Conservation (phyloP, 2,888 invertebrate species). For the Maniola hyperantus region DNA sequence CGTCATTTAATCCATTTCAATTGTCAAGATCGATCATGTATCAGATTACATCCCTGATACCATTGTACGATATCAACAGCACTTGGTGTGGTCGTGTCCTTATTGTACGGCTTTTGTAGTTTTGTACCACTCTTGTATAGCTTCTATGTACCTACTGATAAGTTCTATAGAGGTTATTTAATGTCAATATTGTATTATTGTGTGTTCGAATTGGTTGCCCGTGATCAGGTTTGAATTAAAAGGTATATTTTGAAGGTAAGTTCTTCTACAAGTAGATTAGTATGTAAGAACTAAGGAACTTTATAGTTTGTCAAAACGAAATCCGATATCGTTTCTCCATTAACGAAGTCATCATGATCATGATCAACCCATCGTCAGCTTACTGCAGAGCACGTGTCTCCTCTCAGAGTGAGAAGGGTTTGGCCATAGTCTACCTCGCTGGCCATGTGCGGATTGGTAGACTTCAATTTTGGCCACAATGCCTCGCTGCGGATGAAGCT, state of each 20-base stretch:
- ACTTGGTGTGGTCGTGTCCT: constrained; percentile 9
- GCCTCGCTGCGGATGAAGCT: no score
- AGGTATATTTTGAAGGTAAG: no score
- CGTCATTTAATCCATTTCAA: constrained; percentile 42
- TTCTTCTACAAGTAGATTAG: not conserved
- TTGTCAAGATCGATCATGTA: constrained; percentile 47
- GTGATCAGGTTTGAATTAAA: not conserved
- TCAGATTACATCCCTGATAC: constrained; percentile 46
- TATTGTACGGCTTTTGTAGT: constrained; percentile 11
- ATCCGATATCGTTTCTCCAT: no score
- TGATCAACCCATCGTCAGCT: no score
- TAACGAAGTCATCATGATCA: no score
- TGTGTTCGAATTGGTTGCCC: not conserved
- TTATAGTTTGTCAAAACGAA: no score
- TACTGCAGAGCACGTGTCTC: no score
- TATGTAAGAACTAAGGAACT: no score
- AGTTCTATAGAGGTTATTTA: constrained; percentile 8
- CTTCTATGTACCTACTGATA: constrained; percentile 2
- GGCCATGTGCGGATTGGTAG: no score
- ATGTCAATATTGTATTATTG: constrained; percentile 1
- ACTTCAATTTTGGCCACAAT: no score
- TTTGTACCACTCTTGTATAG: constrained; percentile 11
- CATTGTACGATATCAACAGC: constrained; percentile 43
- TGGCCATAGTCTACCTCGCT: no score
- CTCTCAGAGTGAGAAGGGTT: no score